Evolutionary conservation across 2,888 invertebrate genomes (phyloP).

Genomic region (Drosophila mayaguana): DNA sequence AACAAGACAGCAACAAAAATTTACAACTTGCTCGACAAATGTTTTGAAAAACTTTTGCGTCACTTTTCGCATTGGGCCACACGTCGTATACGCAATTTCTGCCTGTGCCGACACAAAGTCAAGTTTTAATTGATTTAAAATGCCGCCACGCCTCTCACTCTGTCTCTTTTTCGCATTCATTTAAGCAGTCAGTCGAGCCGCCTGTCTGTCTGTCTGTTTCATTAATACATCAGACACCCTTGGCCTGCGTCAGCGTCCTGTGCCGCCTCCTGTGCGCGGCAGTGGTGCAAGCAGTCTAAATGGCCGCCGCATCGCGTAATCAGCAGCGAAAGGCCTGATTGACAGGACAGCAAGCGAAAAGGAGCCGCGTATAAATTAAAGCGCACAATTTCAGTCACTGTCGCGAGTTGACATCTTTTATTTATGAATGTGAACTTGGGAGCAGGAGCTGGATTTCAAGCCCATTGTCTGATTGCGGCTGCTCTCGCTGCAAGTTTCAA

Average conservation of each 20-base stretch:
- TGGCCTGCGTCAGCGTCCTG: not conserved
- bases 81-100: conserved; percentile 55
- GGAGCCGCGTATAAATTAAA: conserved; percentile 37
- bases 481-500: conserved; percentile 58
- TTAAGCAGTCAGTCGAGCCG: conserved; percentile 37
- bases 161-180: conserved; percentile 23
- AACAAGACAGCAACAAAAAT: conserved; percentile 5
- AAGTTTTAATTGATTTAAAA: conserved; percentile 77
- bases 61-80: conserved; percentile 54
- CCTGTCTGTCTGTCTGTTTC: conserved; percentile 38
- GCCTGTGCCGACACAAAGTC: conserved; percentile 37
- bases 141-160: conserved; percentile 28
- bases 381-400: conserved; percentile 46
- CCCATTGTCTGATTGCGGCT: conserved; percentile 50
- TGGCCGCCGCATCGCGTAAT: conserved; percentile 65
- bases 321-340: conserved; percentile 69
- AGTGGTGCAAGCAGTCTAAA: conserved; percentile 43
- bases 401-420: conserved; percentile 63
- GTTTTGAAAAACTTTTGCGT: conserved; percentile 41
- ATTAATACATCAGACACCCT: conserved; percentile 66
- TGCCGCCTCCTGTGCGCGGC: not conserved
- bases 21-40: conserved; percentile 28
- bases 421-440: conserved; percentile 55
- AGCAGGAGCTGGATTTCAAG: conserved; percentile 7
- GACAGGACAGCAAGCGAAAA: conserved; percentile 42